Evolutionary conservation across 2,797 vertebrate genomes (phyloP).

Genomic region (Brachyalestes nurse): DNA sequence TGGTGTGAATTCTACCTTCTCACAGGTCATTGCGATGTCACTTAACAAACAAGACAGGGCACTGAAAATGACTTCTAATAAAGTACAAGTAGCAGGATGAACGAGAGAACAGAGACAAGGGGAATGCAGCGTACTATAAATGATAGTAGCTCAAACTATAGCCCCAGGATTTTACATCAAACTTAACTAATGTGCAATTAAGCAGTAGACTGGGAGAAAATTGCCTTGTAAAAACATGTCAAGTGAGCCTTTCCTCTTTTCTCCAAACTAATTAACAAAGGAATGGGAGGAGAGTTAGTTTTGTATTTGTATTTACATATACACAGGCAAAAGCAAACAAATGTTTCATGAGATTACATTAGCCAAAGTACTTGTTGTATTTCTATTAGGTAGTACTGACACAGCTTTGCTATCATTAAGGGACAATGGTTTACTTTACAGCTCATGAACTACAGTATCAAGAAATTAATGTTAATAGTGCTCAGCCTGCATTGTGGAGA

Average conservation of each 20-base stretch:
- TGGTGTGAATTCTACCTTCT: slow-evolving; percentile 46
- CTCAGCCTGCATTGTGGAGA: slow-evolving; percentile 34
- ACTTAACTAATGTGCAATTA: slow-evolving; percentile 85
- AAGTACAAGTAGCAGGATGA: slow-evolving; percentile 62
- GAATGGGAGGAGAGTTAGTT: slow-evolving; percentile 70
- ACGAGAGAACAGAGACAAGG: slow-evolving; percentile 51
- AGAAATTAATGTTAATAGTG: slow-evolving; percentile 79
- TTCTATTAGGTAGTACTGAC: slow-evolving; percentile 81
- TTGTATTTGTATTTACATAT: slow-evolving; percentile 79
- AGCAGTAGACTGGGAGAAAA: slow-evolving; percentile 80
- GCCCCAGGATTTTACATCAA: slow-evolving; percentile 78
- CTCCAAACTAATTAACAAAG: slow-evolving; percentile 79
- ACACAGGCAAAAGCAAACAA: slow-evolving; percentile 80
- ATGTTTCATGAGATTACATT: slow-evolving; percentile 72
- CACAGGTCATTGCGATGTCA: slow-evolving; percentile 60
- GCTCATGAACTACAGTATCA: slow-evolving; percentile 82
- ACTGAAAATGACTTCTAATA: slow-evolving; percentile 63
- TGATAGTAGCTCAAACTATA: slow-evolving; percentile 70
- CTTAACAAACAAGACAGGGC: slow-evolving; percentile 64
- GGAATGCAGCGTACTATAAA: slow-evolving; percentile 73
- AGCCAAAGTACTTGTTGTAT: slow-evolving; percentile 76
- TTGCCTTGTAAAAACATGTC: slow-evolving; percentile 85
- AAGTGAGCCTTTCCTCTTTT: slow-evolving; percentile 78
- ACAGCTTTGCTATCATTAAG: slow-evolving; percentile 82
- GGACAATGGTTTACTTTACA: slow-evolving; percentile 85